A percentile compares a stretch with the other conserved stretches of the same genome.
Evolutionary conservation across 2,888 invertebrate species (phyloP).

Genomic region (Lithophane leautieri): DNA sequence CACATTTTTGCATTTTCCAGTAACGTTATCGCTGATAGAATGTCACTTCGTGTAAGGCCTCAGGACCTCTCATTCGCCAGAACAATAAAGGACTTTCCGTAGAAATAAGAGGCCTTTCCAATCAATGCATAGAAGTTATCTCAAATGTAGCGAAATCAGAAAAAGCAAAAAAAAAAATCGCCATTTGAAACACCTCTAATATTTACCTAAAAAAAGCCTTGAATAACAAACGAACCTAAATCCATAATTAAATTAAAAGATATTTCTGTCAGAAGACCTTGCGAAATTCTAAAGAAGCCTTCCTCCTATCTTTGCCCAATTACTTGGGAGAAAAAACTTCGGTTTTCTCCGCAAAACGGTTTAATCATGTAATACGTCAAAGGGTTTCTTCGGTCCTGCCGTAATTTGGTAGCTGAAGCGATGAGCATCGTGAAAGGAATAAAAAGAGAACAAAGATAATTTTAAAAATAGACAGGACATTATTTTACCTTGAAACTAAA

Average conservation of each 20-base stretch:
- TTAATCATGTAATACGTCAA: conserved; percentile 74
- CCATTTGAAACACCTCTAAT: not conserved
- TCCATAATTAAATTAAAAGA: conserved; percentile 57
- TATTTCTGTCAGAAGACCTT: conserved; percentile 47
- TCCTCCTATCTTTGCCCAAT: conserved; percentile 67
- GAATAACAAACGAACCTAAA: conserved; percentile 24
- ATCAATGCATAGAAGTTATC: too few species aligned
- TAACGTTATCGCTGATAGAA: too few species aligned
- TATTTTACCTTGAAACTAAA: conserved; percentile 10
- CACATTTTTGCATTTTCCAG: too few species aligned
- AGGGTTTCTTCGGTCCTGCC: conserved; percentile 60
- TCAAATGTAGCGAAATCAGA: not conserved
- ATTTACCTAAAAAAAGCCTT: conserved; percentile 15
- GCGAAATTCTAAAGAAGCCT: conserved; percentile 49
- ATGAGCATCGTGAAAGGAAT: conserved; percentile 20
- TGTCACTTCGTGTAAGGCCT: too few species aligned
- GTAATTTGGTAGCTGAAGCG: conserved; percentile 55
- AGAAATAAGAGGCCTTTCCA: too few species aligned
- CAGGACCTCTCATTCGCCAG: not conserved
- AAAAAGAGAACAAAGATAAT: conserved; percentile 12
- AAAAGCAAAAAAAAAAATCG: not conserved
- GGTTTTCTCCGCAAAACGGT: conserved; percentile 67
- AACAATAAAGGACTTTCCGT: not conserved
- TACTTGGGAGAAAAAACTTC: conserved; percentile 65
- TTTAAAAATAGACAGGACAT: conserved; percentile 1